Base-by-base conservation (phyloP, 2,113 vertebrate genomes). In the Equus quagga region DNA sequence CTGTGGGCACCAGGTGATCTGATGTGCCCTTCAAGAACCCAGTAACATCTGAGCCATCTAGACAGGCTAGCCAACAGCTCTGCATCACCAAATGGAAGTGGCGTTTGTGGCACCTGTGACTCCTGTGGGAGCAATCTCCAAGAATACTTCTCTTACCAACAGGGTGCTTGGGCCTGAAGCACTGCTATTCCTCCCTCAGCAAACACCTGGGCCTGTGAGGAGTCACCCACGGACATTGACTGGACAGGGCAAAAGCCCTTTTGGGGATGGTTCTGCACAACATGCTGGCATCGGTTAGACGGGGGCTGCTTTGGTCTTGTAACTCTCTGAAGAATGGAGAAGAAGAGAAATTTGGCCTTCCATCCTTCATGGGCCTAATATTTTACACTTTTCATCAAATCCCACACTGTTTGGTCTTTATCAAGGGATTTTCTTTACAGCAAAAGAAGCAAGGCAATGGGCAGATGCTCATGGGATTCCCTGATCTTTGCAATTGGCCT, bases 231-330 rank as follows among this genome's bases (percentile, higher is more conserved):
- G 21, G 54, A 36, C 4, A 2, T 14, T 28, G 49, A 12, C 2
- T 60, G 41, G 23, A 72, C 80, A 41, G 41, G 76, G 62, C 1
- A 44, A 14, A 44, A 6, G 2, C 10, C 44, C 21, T 21, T 26
- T 2, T n/a, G 1, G 54, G 36, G 54, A 54, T 13, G 26, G 41
- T 19, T 80, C 46, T 28, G 15, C 12, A 15, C 1, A 10, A 12
- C 8, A 17, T 0, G 0, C 8, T 9, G 56, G 26, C 15, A 11
- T 44, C 21, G 6, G 76, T 5, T 2, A 13, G 44, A 33, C 0
- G 0, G 8, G n/a, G 75, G 78, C 4, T 33, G 26, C 73, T 64
- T 9, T 44, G 33, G 10, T 8, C 8, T 36, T 18, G 21, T 15
- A 58, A 19, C 5, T 9, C 64, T 64, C 28, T 23, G 33, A 65